Conservation (phyloP, 2,113 vertebrate genomes). For the Phaetusa simplex region DNA sequence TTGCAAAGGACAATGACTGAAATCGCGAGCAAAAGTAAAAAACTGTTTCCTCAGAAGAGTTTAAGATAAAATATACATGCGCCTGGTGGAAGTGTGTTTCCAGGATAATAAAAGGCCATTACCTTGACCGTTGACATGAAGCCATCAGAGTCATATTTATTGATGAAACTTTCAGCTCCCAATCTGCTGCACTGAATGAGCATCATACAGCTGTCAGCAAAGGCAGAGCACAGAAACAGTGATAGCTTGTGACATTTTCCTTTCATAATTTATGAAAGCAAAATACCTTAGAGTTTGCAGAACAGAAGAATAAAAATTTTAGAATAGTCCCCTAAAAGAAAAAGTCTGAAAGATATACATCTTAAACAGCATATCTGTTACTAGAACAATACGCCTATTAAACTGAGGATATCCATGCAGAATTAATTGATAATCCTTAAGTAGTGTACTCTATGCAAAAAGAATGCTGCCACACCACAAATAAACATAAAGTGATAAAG, state of each 20-base stretch:
- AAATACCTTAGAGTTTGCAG: constrained; percentile 90
- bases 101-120: constrained; percentile 94
- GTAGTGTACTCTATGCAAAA: neutral
- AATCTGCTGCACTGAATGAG: constrained; percentile 96
- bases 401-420: neutral
- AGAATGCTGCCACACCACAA: neutral
- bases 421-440: neutral
- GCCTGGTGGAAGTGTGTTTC: constrained; percentile 61
- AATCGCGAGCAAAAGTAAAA: constrained; percentile 11
- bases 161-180: constrained; percentile 99
- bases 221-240: constrained; percentile 85
- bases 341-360: neutral
- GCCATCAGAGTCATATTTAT: constrained; percentile 99
- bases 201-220: constrained; percentile 99
- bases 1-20: neutral
- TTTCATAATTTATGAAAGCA: constrained; percentile 98
- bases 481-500: neutral
- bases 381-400: constrained; percentile 7
- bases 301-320: constrained; percentile 65
- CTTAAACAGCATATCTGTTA: neutral
- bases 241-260: constrained; percentile 93
- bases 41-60: constrained; percentile 7
- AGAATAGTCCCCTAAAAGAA: neutral
- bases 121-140: constrained; percentile 97
- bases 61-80: neutral